Percentiles rank a stretch among this genome's conserved stretches.
phyloP scores from a whole-genome alignment of 2,113 vertebrate genomes.

The Dolichotis patagonum region DNA sequence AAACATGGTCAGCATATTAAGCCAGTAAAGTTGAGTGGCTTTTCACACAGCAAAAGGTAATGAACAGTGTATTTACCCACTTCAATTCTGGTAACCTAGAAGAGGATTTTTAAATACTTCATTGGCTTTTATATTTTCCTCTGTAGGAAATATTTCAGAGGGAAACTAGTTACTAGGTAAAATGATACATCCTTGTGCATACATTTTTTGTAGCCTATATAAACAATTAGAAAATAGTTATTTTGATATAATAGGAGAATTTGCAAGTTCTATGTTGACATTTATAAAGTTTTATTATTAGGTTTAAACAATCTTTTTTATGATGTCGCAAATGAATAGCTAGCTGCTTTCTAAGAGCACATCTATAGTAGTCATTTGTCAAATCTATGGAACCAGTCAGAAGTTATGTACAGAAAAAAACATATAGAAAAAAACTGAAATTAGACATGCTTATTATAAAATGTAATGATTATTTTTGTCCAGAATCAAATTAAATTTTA shows the following conservation, averaged over 20 bases:
- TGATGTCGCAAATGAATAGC: conserved; percentile 5
- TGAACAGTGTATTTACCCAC: neutral
- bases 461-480: conserved; percentile 76
- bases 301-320: neutral
- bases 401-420: conserved; percentile 78
- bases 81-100: neutral
- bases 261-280: conserved; percentile 31
- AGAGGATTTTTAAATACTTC: neutral
- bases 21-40: neutral
- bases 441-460: conserved; percentile 73
- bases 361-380: conserved; percentile 4
- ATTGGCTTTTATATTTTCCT: neutral
- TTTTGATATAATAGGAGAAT: neutral
- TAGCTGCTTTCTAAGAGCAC: conserved; percentile 46
- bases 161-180: neutral
- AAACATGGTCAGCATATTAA: neutral
- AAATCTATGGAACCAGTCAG: conserved; percentile 42
- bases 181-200: neutral
- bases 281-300: conserved; percentile 67
- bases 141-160: conserved; percentile 5
- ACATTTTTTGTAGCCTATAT: neutral
- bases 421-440: conserved; percentile 74
- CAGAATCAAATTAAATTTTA: conserved; percentile 66
- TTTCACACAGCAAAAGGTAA: neutral
- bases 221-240: neutral